Evolutionary conservation across 1,140 invertebrate genomes (phyloP).

Genomic region (Drosophila orosa): DNA sequence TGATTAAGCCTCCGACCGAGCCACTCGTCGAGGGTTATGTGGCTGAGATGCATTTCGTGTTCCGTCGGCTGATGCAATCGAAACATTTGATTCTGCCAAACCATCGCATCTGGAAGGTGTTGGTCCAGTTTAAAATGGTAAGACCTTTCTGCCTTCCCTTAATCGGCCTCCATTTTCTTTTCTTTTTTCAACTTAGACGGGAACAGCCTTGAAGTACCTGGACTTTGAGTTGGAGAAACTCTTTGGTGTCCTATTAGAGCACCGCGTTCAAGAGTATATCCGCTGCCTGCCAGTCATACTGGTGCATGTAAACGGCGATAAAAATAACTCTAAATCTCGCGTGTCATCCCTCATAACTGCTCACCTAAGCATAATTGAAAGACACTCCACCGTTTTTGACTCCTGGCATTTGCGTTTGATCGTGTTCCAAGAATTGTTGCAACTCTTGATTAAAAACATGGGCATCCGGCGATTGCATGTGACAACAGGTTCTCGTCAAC

Average conservation of each 20-base stretch:
- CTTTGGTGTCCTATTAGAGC: constrained; percentile 31
- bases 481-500: not conserved
- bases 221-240: constrained; percentile 34
- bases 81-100: constrained; percentile 22
- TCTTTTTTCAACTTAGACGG: constrained; percentile 6
- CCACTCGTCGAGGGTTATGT: constrained; percentile 6
- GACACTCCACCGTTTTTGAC: constrained; percentile 28
- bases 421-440: constrained; percentile 33
- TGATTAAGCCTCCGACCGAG: not conserved
- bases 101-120: constrained; percentile 57
- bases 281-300: constrained; percentile 37
- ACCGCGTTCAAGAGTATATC: constrained; percentile 25
- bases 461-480: not conserved
- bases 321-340: not conserved
- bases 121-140: constrained; percentile 52
- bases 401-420: constrained; percentile 40
- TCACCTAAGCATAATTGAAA: constrained; percentile 31
- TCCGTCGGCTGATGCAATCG: constrained; percentile 30
- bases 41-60: constrained; percentile 39
- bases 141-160: not conserved
- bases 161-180: not conserved
- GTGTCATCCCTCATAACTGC: not conserved
- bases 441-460: constrained; percentile 42
- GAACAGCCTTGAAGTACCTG: constrained; percentile 4
- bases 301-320: constrained; percentile 32